A percentile compares a stretch with the other conserved stretches of the same genome.
These are phyloP conservation scores for Elegia similella DNA, from an alignment of 2,888 invertebrate species.

Conservation along the genomic window DNA sequence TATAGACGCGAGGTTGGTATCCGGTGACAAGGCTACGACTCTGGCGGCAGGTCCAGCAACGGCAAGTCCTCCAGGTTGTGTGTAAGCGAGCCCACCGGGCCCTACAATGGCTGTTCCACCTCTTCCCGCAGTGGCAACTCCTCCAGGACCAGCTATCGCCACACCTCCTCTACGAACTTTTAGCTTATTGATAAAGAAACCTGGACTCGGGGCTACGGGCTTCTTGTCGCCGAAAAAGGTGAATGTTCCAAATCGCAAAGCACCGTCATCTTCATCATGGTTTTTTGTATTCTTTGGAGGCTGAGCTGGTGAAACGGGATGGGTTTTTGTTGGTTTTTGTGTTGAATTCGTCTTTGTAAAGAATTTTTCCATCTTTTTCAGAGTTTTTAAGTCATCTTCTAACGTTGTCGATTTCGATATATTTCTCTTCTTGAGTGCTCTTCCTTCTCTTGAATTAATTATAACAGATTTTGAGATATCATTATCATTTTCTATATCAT, in stretches of 20 bases:
- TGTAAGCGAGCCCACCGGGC: conserved; percentile 88
- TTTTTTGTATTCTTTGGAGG: conserved; percentile 45
- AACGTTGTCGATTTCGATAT: conserved; percentile 37
- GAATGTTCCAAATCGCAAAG: conserved; percentile 49
- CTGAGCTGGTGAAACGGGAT: conserved; percentile 21
- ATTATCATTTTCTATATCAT: conserved; percentile 24
- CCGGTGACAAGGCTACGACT: conserved; percentile 84
- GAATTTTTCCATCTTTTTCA: conserved; percentile 48
- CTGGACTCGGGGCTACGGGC: conserved; percentile 73
- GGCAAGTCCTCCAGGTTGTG: conserved; percentile 87
- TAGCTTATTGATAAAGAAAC: conserved; percentile 85
- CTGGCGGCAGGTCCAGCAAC: conserved; percentile 89
- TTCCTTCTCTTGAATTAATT: conserved; percentile 43
- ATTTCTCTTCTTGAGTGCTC: conserved; percentile 60
- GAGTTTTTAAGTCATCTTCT: conserved; percentile 38
- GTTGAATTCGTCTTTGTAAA: conserved; percentile 41
- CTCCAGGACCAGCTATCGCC: conserved; percentile 91
- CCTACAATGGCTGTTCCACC: conserved; percentile 91
- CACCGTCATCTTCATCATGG: conserved; percentile 41
- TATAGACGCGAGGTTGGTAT: conserved; percentile 81
- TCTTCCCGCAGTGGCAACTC: conserved; percentile 89
- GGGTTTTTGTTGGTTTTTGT: conserved; percentile 45
- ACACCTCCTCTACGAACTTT: conserved; percentile 89
- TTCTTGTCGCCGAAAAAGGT: conserved; percentile 54
- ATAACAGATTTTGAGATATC: conserved; percentile 3